Conservation (phyloP, 23 tunicate species). For the Aplidium turbinatum region DNA sequence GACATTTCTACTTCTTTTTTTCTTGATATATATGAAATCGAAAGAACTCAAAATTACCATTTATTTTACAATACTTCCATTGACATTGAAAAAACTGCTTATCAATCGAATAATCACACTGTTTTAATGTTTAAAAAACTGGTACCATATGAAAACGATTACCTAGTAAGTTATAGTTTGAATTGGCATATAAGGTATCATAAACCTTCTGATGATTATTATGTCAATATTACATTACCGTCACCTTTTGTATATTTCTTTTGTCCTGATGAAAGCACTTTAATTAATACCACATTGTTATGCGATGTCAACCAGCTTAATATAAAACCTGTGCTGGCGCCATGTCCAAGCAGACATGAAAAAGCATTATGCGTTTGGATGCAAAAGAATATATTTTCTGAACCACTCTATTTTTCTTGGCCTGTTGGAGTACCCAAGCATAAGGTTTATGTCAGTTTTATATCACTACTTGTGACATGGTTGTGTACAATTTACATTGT, state of each 20-base stretch:
- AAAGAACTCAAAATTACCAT: background rate
- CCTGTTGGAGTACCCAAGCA: background rate
- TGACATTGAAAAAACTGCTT: slow-evolving; percentile 60
- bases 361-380: background rate
- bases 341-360: background rate
- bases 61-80: slow-evolving; percentile 36
- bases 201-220: slow-evolving; percentile 4
- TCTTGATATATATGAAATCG: slow-evolving; percentile 66
- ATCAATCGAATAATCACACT: slow-evolving; percentile 37
- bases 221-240: background rate
- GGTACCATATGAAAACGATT: background rate
- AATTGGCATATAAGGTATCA: slow-evolving; percentile 23
- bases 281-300: background rate
- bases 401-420: background rate
- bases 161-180: background rate
- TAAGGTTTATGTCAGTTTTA: background rate
- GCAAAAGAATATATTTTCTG: background rate
- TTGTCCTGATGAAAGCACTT: background rate
- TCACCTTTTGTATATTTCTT: background rate
- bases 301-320: background rate
- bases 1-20: slow-evolving; percentile 54
- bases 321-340: background rate
- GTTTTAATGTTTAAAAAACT: slow-evolving; percentile 22
- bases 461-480: too few species aligned
- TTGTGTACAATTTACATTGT: too few species aligned